These are phyloP conservation scores for Micoletzkya japonica DNA, from an alignment of 2,888 invertebrate species.

Conservation along the genomic window DNA sequence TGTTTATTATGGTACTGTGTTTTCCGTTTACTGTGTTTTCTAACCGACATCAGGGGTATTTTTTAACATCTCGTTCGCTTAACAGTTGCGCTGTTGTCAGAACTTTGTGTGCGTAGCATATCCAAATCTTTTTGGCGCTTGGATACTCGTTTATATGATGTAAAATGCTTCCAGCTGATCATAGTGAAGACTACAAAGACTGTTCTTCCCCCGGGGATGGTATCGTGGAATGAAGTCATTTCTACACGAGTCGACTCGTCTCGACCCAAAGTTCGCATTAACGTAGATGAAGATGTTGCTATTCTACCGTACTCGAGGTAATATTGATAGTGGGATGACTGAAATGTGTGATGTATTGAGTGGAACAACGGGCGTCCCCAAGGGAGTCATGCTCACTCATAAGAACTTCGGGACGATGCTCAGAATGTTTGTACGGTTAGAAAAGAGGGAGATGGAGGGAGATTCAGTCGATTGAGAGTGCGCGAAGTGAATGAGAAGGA, in stretches of 20 bases:
- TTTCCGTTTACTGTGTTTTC: no score
- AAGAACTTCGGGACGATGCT: slow-evolving; percentile 52
- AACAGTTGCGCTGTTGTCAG: no score
- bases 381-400: slow-evolving; percentile 59
- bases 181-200: not conserved
- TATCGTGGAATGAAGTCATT: slow-evolving; percentile 41
- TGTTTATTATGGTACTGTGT: no score
- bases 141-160: no score
- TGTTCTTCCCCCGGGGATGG: slow-evolving; percentile 31
- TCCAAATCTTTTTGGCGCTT: no score
- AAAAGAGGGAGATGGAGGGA: not conserved
- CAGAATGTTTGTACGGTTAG: slow-evolving; percentile 40
- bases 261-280: slow-evolving; percentile 8
- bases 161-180: no score
- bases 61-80: no score
- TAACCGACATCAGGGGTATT: no score
- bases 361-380: slow-evolving; percentile 59
- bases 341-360: slow-evolving; percentile 30
- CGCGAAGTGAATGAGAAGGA: not conserved
- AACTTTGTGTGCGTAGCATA: not conserved
- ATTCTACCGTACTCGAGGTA: slow-evolving; percentile 54
- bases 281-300: slow-evolving; percentile 40
- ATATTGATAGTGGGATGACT: not conserved
- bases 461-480: not conserved
- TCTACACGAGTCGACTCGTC: slow-evolving; percentile 33